phyloP scores from a whole-genome alignment of 2,113 vertebrate genomes.

The Dasyurus viverrinus region DNA sequence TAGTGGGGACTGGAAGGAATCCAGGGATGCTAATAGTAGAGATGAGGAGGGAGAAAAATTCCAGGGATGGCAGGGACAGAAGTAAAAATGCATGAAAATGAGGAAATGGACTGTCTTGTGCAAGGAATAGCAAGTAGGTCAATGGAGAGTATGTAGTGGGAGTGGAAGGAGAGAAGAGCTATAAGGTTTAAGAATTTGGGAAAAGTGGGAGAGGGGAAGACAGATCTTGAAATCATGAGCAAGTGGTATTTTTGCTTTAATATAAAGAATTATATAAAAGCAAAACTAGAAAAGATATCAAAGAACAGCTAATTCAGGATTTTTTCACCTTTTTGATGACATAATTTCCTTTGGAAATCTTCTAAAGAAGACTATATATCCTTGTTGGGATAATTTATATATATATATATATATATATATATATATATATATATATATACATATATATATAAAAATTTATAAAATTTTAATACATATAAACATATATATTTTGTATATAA shows the following conservation, averaged over 20 bases:
- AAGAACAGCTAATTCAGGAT: neutral
- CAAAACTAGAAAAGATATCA: neutral
- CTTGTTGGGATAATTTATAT: neutral
- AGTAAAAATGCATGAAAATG: neutral
- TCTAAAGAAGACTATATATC: neutral
- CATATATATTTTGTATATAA: too few relatives aligned
- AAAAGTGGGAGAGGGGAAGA: neutral
- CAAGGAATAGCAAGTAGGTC: neutral
- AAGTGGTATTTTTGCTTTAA: neutral
- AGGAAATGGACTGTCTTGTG: neutral
- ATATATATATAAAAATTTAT: neutral
- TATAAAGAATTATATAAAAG: neutral
- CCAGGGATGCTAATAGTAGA: neutral
- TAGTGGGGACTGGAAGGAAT: neutral
- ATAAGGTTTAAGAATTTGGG: neutral
- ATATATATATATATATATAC: neutral
- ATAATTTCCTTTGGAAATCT: neutral
- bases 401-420: neutral
- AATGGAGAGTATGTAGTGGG: neutral
- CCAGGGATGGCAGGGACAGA: neutral
- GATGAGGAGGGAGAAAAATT: neutral
- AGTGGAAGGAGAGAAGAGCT: neutral
- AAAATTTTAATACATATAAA: too few relatives aligned
- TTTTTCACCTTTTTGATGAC: neutral
- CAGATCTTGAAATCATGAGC: neutral